phyloP scores from a whole-genome alignment of 2,888 invertebrate genomes.

The Brachyopa scutellaris region DNA sequence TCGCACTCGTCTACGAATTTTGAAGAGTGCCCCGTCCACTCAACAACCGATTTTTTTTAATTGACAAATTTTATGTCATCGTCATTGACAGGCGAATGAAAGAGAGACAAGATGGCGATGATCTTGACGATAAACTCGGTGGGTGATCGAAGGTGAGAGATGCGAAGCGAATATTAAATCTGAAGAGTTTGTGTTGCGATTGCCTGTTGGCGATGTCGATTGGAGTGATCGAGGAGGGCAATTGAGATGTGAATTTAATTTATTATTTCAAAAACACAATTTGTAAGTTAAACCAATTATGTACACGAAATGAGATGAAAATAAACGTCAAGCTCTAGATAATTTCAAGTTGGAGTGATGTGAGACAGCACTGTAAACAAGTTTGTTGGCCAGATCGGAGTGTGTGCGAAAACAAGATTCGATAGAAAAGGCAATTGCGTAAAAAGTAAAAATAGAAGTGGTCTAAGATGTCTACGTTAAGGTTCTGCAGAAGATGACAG shows the following conservation, averaged over 20 bases:
- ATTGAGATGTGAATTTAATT: conserved; percentile 59
- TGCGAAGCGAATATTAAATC: conserved; percentile 20
- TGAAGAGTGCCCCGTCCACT: conserved; percentile 26
- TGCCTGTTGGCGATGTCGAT: conserved; percentile 11
- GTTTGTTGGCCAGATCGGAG: background rate
- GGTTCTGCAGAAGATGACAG: too few relatives aligned
- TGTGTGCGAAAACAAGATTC: background rate
- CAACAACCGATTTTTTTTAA: conserved; percentile 40
- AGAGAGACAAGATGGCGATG: conserved; percentile 5
- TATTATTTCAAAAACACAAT: conserved; percentile 25
- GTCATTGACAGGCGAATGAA: background rate
- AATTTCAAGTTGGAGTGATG: background rate
- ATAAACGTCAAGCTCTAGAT: conserved; percentile 3
- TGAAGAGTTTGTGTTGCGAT: conserved; percentile 20
- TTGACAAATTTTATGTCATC: conserved; percentile 55
- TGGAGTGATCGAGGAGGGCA: conserved; percentile 49
- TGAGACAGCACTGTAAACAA: conserved; percentile 35
- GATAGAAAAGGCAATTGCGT: too few relatives aligned
- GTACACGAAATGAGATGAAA: conserved; percentile 8
- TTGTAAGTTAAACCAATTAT: conserved; percentile 56
- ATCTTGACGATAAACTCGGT: conserved; percentile 7
- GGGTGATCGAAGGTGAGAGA: conserved; percentile 34
- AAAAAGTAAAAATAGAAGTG: too few relatives aligned
- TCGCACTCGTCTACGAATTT: conserved; percentile 24
- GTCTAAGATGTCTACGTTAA: too few relatives aligned